Base-by-base conservation (phyloP, 2,888 invertebrate species). In the Cyaniris semiargus region DNA sequence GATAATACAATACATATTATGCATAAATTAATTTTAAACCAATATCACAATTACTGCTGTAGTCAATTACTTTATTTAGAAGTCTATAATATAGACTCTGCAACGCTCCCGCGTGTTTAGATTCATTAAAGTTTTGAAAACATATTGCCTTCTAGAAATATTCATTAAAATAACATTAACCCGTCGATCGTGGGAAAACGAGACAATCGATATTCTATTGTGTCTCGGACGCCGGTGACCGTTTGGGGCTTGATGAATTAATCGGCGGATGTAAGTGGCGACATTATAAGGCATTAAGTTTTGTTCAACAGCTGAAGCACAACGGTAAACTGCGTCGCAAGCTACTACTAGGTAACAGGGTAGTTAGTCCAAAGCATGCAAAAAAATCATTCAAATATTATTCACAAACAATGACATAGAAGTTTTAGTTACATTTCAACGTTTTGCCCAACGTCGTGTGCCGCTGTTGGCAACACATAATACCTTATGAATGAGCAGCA, bases 401-500 rank as follows among this genome's bases (percentile, higher is more conserved):
- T 72, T 80, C 70, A 81, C 79, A 79, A 76, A 72, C 74, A 56
- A 76, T 70, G 76, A 80, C 75, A 71, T 79, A 78, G 23, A 77
- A 76, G 75, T 76, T 78, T 80, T 80, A 78, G 79, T 78, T 75
- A 80, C 78, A 79, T 34, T 77, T 77, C 78, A 80, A 78, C 66
- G 78, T 77, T 79, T 80, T 77, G 74, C 76, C 78, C 77, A 75
- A 79, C 78, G 78, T 80, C 70, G 74, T 79, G 79, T 77, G 79
- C 76, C 75, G 77, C 72, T 79, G 82, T 79, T 76, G 82, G 84
- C 86, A 85, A 86, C 84, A 85, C 83, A 85, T 82, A 86, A 85
- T 94, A 94, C 94, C 94, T 94, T 90, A 83, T 90, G 87, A 82
- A 89, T 88, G 23, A 88, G 90, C 70, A 88, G 91, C 82, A 92